These are phyloP conservation scores for Macrocentrus cingulum DNA, from an alignment of 1,140 invertebrate species.

Conservation along the genomic window DNA sequence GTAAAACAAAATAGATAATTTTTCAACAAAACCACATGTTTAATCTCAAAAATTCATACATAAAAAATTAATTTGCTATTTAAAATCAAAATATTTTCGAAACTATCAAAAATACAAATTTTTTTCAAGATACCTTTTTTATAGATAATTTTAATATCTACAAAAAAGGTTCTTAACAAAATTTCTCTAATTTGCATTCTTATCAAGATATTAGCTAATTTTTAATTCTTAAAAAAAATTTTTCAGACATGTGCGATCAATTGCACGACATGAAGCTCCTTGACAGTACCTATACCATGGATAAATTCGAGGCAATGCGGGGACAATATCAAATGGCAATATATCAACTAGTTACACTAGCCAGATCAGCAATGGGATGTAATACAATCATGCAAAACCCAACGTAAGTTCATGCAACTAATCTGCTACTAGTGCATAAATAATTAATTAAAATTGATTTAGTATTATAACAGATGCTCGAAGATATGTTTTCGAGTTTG, in stretches of 20 bases:
- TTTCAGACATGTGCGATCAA: constrained; percentile 65
- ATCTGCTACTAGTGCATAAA: too few relatives aligned
- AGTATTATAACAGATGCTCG: constrained; percentile 58
- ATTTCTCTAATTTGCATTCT: too few relatives aligned
- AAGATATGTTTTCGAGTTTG: constrained; percentile 74
- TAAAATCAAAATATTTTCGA: too few relatives aligned
- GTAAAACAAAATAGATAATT: constrained; percentile 22
- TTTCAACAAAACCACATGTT: too few relatives aligned
- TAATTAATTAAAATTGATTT: too few relatives aligned
- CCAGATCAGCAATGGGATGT: constrained; percentile 49
- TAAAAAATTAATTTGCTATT: too few relatives aligned
- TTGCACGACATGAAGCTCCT: constrained; percentile 68
- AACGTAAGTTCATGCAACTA: constrained; percentile 28
- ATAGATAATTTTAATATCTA: too few relatives aligned
- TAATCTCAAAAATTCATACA: too few relatives aligned
- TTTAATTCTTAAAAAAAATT: not conserved
- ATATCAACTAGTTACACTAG: constrained; percentile 63
- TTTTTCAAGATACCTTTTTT: too few relatives aligned
- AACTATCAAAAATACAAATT: too few relatives aligned
- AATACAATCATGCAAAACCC: constrained; percentile 45
- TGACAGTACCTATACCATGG: constrained; percentile 66
- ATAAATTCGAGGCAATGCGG: constrained; percentile 68
- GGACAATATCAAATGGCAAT: constrained; percentile 66
- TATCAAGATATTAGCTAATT: too few relatives aligned
- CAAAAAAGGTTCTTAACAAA: too few relatives aligned